Evolutionary conservation across 35 echinoderm and acorn worm genomes (phyloP).

Genomic region (Apostichopus californicus): DNA sequence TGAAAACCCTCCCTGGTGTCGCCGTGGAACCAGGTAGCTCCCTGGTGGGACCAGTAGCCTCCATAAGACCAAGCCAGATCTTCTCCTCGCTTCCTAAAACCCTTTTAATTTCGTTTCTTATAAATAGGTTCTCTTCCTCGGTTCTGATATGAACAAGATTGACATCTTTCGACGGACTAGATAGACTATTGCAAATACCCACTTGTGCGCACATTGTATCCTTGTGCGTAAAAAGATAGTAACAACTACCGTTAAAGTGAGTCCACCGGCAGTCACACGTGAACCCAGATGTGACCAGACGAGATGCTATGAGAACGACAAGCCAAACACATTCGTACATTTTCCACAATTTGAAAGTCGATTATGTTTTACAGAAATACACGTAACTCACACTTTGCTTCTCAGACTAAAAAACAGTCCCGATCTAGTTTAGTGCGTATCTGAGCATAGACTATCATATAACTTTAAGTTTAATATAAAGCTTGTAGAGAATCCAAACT

Average conservation of each 20-base stretch:
- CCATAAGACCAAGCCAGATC: conserved; percentile 9
- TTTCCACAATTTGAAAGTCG: too few species aligned
- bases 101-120: background rate
- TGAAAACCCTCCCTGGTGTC: background rate
- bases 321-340: too few species aligned
- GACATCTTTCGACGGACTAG: background rate
- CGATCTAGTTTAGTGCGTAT: too few species aligned
- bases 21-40: background rate
- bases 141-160: background rate
- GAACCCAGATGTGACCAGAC: background rate
- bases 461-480: too few species aligned
- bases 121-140: conserved; percentile 1
- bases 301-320: too few species aligned
- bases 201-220: background rate
- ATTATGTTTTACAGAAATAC: too few species aligned
- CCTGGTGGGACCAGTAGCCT: background rate
- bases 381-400: too few species aligned
- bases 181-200: background rate
- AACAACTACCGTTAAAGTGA: background rate
- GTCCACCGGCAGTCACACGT: conserved; percentile 8
- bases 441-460: too few species aligned
- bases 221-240: background rate
- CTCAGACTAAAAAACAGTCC: too few species aligned
- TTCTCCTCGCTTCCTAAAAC: background rate
- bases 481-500: too few species aligned